Conservation (phyloP, 1,140 invertebrate species). For the Chelonus insularis region DNA sequence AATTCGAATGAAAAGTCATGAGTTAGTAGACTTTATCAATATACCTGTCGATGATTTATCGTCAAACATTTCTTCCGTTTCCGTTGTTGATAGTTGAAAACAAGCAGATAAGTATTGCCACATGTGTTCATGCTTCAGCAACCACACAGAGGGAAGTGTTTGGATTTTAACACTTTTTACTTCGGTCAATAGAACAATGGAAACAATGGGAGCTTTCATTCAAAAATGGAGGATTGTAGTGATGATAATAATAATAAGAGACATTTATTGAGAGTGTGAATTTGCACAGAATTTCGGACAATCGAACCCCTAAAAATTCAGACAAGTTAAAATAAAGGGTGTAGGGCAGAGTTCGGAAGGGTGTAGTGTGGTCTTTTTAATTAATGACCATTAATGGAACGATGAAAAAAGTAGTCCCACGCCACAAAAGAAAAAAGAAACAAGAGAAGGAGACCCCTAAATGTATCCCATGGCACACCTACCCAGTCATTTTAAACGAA, state of each 20-base stretch:
- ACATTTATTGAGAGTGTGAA: too few relatives aligned
- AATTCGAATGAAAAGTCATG: too few relatives aligned
- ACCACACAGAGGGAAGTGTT: not conserved
- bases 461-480: not conserved
- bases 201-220: too few relatives aligned
- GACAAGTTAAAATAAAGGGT: not conserved
- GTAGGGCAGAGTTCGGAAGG: not conserved
- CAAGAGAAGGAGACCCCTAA: not conserved
- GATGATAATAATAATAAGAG: too few relatives aligned
- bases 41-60: constrained; percentile 11
- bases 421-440: not conserved
- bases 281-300: not conserved
- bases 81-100: not conserved
- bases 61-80: not conserved
- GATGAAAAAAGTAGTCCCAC: not conserved
- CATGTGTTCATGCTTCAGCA: not conserved
- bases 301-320: not conserved
- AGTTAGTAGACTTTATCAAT: too few relatives aligned
- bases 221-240: too few relatives aligned
- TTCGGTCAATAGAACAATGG: too few relatives aligned
- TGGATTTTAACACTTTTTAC: not conserved
- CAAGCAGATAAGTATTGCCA: constrained; percentile 5
- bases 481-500: not conserved
- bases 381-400: not conserved
- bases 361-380: not conserved